Evolutionary conservation across 2,113 vertebrate species (phyloP), one percentile per base, ranked within the genome.

Genomic region (Gulo gulo): DNA sequence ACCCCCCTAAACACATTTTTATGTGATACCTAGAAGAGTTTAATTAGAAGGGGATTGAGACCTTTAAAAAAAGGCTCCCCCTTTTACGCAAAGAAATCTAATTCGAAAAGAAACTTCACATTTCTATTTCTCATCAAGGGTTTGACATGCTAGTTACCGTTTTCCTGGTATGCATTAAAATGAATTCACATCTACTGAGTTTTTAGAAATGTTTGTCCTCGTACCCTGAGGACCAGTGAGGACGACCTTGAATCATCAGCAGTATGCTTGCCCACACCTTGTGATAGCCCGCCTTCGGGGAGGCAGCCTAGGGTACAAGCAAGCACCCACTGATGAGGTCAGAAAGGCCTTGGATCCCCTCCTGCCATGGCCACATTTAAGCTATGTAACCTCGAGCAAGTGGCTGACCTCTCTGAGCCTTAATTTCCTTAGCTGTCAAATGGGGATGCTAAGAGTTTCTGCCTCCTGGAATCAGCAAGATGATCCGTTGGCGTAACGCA

Each of bases 401-500:
- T 52, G 52, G n/a, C 65, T 50, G 55, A 59, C 14, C 59, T 94
- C 65, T 82, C 47, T 23, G 67, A 57, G 73, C 47, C 36, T 63
- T 31, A 29, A 16, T 42, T 80, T 88, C 18, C 47, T 69, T 10
- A 52, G 47, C 39, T 57, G 18, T 69, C 39, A 74, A 82, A 34
- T 34, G 31, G 36, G 34, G 50, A 7, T 50, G 50, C 59, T 31
- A n/a, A 42, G 23, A 69, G 73, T 61, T 18, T n/a, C 20, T 39
- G 6, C 67, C 11, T 78, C 14, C 5, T 31, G 84, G 36, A 84
- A 31, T 7, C 4, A 29, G 36, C 7, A 15, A 88, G 50, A 61
- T 39, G 65, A 15, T 8, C 2, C 20, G 4, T 7, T 55, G 61
- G 18, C 12, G 24, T 12, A 4, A 63, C 0, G 2, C 45, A 20